A percentile compares a stretch with the other conserved stretches of the same genome.
phyloP scores from a whole-genome alignment of 2,113 vertebrate species.

The Numida meleagris region DNA sequence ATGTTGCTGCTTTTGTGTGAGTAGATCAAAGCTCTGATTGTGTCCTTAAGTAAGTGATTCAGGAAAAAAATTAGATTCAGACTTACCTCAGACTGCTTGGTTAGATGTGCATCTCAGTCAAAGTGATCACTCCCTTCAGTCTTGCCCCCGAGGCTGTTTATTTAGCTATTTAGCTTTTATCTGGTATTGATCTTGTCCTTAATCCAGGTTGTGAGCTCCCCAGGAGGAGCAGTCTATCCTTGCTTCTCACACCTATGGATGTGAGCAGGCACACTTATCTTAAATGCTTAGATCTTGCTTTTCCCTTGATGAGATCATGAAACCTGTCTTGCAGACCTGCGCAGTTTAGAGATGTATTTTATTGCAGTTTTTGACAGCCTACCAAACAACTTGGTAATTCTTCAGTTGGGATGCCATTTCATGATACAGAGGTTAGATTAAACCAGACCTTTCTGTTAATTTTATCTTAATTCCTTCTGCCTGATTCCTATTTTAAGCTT shows the following conservation, averaged over 20 bases:
- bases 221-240: not conserved
- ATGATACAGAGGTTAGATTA: not conserved
- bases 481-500: not conserved
- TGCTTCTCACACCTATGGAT: not conserved
- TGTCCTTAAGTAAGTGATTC: not conserved
- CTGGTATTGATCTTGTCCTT: not conserved
- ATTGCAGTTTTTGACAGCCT: not conserved
- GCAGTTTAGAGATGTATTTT: not conserved
- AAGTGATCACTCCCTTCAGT: not conserved
- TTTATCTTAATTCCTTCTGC: slow-evolving; percentile 9
- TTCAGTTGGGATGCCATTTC: not conserved
- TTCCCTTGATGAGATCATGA: not conserved
- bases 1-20: not conserved
- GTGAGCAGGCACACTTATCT: not conserved
- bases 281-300: not conserved
- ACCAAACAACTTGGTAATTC: not conserved
- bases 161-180: not conserved
- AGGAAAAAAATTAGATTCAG: not conserved
- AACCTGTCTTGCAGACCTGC: not conserved
- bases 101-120: not conserved
- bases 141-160: not conserved
- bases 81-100: not conserved
- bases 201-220: not conserved
- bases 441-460: not conserved
- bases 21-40: not conserved